These are phyloP conservation scores for Papilio machaon DNA, from an alignment of 1,140 invertebrate species.

Conservation along the genomic window DNA sequence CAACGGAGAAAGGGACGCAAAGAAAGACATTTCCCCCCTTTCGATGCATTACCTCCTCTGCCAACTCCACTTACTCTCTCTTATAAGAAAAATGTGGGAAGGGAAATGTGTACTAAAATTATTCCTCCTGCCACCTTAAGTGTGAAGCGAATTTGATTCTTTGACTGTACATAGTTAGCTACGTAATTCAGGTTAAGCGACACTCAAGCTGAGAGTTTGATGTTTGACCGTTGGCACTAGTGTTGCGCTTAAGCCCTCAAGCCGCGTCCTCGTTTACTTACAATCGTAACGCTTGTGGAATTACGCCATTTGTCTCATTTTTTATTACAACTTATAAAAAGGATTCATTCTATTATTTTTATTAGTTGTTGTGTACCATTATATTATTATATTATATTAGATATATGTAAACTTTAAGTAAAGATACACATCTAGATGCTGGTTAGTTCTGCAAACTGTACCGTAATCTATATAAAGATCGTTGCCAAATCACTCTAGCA, in stretches of 20 bases:
- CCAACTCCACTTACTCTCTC: too few species aligned
- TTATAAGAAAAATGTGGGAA: too few species aligned
- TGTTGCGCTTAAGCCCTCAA: background rate
- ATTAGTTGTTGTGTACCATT: background rate
- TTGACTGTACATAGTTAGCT: background rate
- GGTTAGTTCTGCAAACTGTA: background rate
- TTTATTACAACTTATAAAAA: background rate
- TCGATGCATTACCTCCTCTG: too few species aligned
- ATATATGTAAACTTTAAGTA: too few species aligned
- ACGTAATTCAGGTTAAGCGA: slow-evolving; percentile 5
- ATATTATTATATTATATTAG: too few species aligned
- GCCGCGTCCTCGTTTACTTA: slow-evolving; percentile 1
- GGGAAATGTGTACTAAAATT: too few species aligned
- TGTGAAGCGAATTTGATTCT: too few species aligned
- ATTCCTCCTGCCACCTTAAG: too few species aligned
- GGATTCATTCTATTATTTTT: background rate
- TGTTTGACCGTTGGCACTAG: background rate
- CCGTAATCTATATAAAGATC: background rate
- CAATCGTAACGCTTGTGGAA: background rate
- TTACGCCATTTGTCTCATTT: background rate
- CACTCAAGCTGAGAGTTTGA: background rate
- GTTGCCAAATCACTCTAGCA: background rate
- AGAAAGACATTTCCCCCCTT: too few species aligned
- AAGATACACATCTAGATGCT: too few species aligned
- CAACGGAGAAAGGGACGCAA: too few species aligned